These are phyloP conservation scores for Zaprionus vittiger DNA, from an alignment of 1,140 invertebrate genomes.

Conservation along the genomic window DNA sequence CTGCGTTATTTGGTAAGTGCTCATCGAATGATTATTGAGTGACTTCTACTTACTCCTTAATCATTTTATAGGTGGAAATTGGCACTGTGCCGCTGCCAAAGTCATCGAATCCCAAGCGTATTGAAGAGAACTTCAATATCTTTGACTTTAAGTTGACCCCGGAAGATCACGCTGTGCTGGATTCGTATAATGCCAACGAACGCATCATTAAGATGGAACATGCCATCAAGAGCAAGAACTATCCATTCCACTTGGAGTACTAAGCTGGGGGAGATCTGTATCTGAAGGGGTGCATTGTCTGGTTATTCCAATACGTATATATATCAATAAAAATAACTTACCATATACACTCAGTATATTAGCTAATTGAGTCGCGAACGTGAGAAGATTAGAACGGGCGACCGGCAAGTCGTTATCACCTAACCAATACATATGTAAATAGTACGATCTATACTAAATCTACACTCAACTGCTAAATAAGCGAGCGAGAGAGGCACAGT, in stretches of 20 bases:
- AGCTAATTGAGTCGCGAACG: not conserved
- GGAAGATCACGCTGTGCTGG: slow-evolving; percentile 86
- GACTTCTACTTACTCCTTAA: not conserved
- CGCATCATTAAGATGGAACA: slow-evolving; percentile 76
- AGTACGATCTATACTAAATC: not conserved
- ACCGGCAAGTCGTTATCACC: slow-evolving; percentile 14
- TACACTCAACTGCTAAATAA: not conserved
- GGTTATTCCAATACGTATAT: slow-evolving; percentile 3
- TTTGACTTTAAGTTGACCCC: slow-evolving; percentile 91
- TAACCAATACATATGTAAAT: not conserved
- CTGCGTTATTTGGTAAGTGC: slow-evolving; percentile 87
- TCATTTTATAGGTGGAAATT: slow-evolving; percentile 87
- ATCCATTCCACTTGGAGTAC: slow-evolving; percentile 86
- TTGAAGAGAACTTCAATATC: slow-evolving; percentile 90
- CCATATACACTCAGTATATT: not conserved
- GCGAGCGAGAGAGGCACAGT: not conserved
- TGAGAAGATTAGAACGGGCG: not conserved
- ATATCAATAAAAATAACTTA: slow-evolving; percentile 3
- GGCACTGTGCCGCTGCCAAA: slow-evolving; percentile 93
- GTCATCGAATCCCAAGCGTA: slow-evolving; percentile 90
- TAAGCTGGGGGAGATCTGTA: slow-evolving; percentile 50
- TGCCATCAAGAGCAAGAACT: slow-evolving; percentile 86
- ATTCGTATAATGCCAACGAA: slow-evolving; percentile 86
- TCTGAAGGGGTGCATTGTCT: not conserved
- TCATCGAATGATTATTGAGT: not conserved